Base-by-base conservation (phyloP, 2,888 invertebrate genomes). In the Lepeophtheirus nordmannii region DNA sequence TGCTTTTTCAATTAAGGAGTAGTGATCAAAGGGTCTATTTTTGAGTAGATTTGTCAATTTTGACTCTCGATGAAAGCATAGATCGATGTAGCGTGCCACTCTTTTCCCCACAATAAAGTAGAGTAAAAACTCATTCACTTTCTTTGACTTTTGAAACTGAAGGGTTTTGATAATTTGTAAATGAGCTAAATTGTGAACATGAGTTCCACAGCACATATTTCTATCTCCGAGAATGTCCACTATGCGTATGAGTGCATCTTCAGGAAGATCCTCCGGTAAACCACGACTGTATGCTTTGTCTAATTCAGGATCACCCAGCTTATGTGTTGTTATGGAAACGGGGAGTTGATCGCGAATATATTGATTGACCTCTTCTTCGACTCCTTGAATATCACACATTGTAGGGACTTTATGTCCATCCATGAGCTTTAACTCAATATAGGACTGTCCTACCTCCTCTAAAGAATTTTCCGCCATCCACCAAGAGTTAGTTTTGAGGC, bases 141-240 rank as follows among this genome's bases (percentile, higher is more conserved):
- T 89, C 10, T 85, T 84, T 39, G 38, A 12, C 68, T 86, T 85
- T 71, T 88, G 87, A 0, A 77, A 76, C 64, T 83, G 80, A 14
- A 87, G 73, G 58, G 89, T 70, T 71, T 80, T 80, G 11, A 80
- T 74, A 8, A 74, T 78, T 74, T 80, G 77, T 53, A 79, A 71
- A 69, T 80, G 79, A 40, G 83, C 81, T 39, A 89, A 77, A 74
- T 85, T 87, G 7, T 80, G 78, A 0, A 90, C 87, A 73, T 90
- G 90, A 0, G 90, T 90, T 1, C 90, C 90, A 75, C 90, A 90
- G 73, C 90, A 91, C 82, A 89, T 83, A 72, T 87, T 87, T 68
- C 82, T 81, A 70, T 90, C 89, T 22, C 82, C 82, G 41, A 84
- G 82, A 68, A 90, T 90, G 64, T 82, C 80, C 41, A 91, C 82